A percentile compares a stretch with the other conserved stretches of the same genome.
phyloP scores from a whole-genome alignment of 2,797 vertebrate species.

The Gymnoscopelus braueri region DNA sequence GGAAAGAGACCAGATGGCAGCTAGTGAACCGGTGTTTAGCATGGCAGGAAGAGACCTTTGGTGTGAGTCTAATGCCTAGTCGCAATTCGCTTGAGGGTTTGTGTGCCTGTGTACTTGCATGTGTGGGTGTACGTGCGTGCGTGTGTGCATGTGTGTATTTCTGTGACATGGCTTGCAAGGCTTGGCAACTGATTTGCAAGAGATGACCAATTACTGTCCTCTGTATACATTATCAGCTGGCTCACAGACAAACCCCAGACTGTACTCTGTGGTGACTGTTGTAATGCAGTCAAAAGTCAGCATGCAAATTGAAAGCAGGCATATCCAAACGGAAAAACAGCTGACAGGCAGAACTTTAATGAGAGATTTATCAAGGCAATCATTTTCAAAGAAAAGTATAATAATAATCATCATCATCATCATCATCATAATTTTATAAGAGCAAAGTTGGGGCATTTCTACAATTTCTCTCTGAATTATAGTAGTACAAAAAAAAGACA shows the following conservation, averaged over 20 bases:
- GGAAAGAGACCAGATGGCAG: slow-evolving; percentile 84
- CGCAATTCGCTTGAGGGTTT: slow-evolving; percentile 83
- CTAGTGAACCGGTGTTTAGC: slow-evolving; percentile 80
- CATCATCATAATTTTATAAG: too few relatives aligned
- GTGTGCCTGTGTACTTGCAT: slow-evolving; percentile 31
- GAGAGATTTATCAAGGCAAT: too few relatives aligned
- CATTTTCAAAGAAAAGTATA: too few relatives aligned
- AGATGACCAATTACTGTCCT: slow-evolving; percentile 91
- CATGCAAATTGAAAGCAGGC: slow-evolving; percentile 2
- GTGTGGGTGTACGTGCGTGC: neutral
- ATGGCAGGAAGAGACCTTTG: slow-evolving; percentile 72
- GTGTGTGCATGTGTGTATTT: slow-evolving; percentile 1
- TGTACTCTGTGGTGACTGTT: slow-evolving; percentile 63
- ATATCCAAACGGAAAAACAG: too few relatives aligned
- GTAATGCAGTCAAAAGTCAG: slow-evolving; percentile 38
- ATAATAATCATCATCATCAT: too few relatives aligned
- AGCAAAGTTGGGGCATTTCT: too few relatives aligned
- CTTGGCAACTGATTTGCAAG: slow-evolving; percentile 88
- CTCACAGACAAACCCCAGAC: slow-evolving; percentile 76
- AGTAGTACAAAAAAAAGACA: too few relatives aligned
- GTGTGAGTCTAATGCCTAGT: slow-evolving; percentile 76
- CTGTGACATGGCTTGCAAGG: slow-evolving; percentile 63
- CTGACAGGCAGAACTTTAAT: too few relatives aligned
- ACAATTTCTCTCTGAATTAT: too few relatives aligned
- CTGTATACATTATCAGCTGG: slow-evolving; percentile 85